phyloP scores from a whole-genome alignment of 2,888 invertebrate species.

The Folsomia candida region DNA sequence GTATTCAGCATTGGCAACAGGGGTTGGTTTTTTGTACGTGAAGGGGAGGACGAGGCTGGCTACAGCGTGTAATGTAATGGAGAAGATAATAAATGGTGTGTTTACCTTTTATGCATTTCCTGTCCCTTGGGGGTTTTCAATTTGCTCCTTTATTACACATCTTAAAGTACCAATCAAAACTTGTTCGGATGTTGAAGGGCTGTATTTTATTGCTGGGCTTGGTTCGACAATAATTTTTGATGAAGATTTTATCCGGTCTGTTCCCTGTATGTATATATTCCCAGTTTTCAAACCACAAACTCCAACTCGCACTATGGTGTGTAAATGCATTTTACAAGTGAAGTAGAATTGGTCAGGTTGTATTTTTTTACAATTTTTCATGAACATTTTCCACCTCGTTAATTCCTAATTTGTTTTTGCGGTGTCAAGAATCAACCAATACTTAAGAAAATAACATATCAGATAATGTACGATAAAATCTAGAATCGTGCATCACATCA shows the following conservation, averaged over 20 bases:
- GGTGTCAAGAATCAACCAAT: not conserved
- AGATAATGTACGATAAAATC: not conserved
- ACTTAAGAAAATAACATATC: not conserved
- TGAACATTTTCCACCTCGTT: not conserved
- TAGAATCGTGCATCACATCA: not conserved
- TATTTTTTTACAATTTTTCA: too few relatives aligned
- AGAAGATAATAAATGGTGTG: not conserved
- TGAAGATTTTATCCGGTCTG: not conserved
- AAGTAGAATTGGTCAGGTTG: not conserved
- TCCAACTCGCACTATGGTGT: too few relatives aligned
- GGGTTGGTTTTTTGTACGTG: not conserved
- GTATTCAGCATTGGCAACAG: too few relatives aligned
- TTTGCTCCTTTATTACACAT: constrained; percentile 18
- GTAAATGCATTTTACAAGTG: too few relatives aligned
- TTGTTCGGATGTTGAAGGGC: not conserved
- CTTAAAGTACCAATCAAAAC: constrained; percentile 14
- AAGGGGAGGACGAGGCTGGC: not conserved
- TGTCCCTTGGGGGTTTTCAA: constrained; percentile 15
- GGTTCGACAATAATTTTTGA: not conserved
- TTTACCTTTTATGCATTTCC: constrained; percentile 18
- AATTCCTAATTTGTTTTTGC: not conserved
- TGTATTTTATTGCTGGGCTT: not conserved
- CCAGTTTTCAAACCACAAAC: too few relatives aligned
- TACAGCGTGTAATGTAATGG: not conserved
- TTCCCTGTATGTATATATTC: too few relatives aligned